A percentile compares a stretch with the other conserved stretches of the same genome.
Evolutionary conservation across 2,888 invertebrate genomes (phyloP).

Genomic region (Cephus pygmeus): DNA sequence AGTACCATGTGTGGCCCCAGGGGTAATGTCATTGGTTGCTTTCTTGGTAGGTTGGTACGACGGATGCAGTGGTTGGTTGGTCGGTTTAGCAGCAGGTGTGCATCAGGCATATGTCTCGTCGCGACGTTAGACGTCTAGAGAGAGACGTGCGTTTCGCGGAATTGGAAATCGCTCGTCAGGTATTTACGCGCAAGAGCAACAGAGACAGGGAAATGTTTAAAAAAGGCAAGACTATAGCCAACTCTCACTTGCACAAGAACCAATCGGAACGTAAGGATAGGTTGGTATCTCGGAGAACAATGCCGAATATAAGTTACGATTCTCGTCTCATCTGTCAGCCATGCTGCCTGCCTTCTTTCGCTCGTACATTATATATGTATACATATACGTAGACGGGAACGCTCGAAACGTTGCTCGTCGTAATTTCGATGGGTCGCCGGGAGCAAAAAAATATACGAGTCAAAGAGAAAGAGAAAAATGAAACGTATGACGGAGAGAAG

Average conservation of each 20-base stretch:
- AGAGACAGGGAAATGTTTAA: not conserved
- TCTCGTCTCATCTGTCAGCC: not conserved
- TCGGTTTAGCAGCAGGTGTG: constrained; percentile 1
- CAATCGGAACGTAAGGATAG: not conserved
- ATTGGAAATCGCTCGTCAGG: not conserved
- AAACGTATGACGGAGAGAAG: not conserved
- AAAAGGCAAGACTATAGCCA: not conserved
- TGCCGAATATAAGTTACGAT: not conserved
- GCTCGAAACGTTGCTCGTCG: too few species aligned
- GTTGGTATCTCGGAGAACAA: not conserved
- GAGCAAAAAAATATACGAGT: not conserved
- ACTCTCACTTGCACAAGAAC: not conserved
- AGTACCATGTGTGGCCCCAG: too few species aligned
- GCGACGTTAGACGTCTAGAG: not conserved
- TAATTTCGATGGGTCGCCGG: too few species aligned
- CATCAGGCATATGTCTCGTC: constrained; percentile 11
- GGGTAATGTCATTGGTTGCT: too few species aligned
- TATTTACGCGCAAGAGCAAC: not conserved
- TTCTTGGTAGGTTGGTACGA: not conserved
- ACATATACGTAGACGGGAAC: not conserved
- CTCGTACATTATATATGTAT: not conserved
- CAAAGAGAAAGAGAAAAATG: not conserved
- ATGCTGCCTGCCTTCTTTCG: not conserved
- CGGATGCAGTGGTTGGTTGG: constrained; percentile 11
- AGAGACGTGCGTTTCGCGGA: not conserved